Evolutionary conservation across 2,888 invertebrate species (phyloP), one percentile per base, ranked within the genome.

Genomic region (Rutpela maculata): DNA sequence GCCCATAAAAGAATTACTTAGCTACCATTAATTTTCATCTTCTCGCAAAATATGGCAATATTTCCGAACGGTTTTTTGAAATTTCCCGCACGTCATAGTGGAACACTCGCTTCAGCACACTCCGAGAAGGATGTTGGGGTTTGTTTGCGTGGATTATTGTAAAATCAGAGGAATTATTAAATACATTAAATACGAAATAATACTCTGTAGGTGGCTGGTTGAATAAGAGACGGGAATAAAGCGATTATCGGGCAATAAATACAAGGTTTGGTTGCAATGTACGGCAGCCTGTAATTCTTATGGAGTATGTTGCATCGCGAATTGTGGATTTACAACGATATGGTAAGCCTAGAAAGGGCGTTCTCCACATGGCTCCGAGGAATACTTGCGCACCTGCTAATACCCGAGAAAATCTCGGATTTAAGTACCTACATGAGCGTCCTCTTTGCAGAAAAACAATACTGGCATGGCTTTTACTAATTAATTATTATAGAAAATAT

Each of bases 211-310:
- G 86, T 85, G 85, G 85, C 79, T 81, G 80, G 70, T 76, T 82
- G 81, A 85, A 85, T 81, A 82, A 83, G 70, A 83, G 83, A 83
- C 78, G 83, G 82, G 83, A 84, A 85, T 85, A 85, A 86, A 85
- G 85, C 85, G 85, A 86, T 86, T 86, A 86, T 81, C 81, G 81
- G 67, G 83, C 78, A 82, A 85, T 86, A 85, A 86, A 86, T 86
- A 84, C 82, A 78, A 74, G 84, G 78, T 84, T 84, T 80, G 81
- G 80, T 79, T 75, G 75, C 76, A 71, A 67, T 78, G 72, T 26
- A 63, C 68, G 77, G 74, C 77, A 74, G 75, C 22, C 67, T 66
- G 22, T 74, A 66, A 66, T 74, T 74, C 74, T 43, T 43, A 26
- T 35, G 43, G 66, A 18, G 38, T 60, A 67, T 35, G 31, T 66